Evolutionary conservation across 1,140 invertebrate species (phyloP).

Genomic region (Penaeus chinensis): DNA sequence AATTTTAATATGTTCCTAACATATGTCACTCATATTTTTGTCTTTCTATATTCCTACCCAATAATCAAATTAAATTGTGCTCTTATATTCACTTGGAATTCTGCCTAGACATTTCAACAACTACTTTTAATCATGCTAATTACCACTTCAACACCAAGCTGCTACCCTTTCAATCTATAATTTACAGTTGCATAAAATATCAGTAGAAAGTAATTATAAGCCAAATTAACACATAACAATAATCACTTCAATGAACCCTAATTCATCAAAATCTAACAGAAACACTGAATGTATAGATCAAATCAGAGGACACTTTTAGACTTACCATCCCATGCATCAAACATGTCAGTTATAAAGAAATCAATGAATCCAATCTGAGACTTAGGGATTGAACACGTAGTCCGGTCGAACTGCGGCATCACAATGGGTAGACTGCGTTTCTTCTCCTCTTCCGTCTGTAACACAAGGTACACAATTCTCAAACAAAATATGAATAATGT

Average conservation of each 20-base stretch:
- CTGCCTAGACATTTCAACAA: too few relatives aligned
- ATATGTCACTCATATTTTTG: too few relatives aligned
- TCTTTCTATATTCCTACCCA: too few relatives aligned
- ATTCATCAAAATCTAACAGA: neutral
- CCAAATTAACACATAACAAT: neutral
- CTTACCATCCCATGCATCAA: conserved; percentile 95
- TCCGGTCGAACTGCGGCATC: conserved; percentile 96
- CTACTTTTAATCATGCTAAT: too few relatives aligned
- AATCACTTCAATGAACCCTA: conserved; percentile 7
- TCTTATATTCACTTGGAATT: too few relatives aligned
- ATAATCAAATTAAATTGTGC: too few relatives aligned
- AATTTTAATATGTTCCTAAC: too few relatives aligned
- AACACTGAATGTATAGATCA: neutral
- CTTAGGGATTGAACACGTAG: conserved; percentile 93
- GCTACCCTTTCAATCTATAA: too few relatives aligned
- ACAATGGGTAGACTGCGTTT: conserved; percentile 85
- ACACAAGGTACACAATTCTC: conserved; percentile 4
- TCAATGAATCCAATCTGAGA: conserved; percentile 97
- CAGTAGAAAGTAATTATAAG: neutral
- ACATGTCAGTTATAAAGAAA: conserved; percentile 96
- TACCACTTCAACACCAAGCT: too few relatives aligned
- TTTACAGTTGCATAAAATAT: too few relatives aligned
- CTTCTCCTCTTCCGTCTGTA: conserved; percentile 93
- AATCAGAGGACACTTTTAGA: conserved; percentile 22
- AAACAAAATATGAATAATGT: neutral